Conservation (phyloP, 2,888 invertebrate species). For the Pterostichus madidus region DNA sequence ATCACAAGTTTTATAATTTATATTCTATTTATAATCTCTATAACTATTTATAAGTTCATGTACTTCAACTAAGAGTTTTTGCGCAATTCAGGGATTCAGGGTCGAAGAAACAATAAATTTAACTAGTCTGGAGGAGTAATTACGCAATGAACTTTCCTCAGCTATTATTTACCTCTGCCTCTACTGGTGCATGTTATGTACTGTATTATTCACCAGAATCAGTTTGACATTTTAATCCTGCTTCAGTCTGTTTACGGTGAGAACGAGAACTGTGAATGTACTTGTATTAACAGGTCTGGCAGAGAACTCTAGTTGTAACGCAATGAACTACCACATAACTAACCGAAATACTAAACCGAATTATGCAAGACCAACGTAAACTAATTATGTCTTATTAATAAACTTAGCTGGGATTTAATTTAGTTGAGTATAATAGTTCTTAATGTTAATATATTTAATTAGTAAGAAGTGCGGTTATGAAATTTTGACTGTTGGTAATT, state of each 20-base stretch:
- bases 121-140: neutral
- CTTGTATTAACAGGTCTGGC: no score
- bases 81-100: neutral
- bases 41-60: neutral
- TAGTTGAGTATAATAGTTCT: conserved; percentile 15
- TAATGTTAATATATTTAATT: conserved; percentile 5
- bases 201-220: neutral
- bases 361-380: conserved; percentile 17
- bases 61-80: neutral
- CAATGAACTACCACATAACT: neutral
- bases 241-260: no score
- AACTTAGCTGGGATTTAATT: conserved; percentile 22
- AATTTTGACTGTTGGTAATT: conserved; percentile 8
- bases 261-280: no score
- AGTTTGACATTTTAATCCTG: conserved; percentile 27
- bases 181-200: neutral
- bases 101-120: neutral
- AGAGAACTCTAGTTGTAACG: no score
- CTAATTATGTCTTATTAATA: conserved; percentile 25
- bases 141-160: neutral
- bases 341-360: conserved; percentile 15
- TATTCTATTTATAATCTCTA: neutral
- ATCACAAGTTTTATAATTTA: no score
- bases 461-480: conserved; percentile 11
- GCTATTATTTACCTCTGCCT: neutral